Evolutionary conservation across 2,888 invertebrate genomes (phyloP).

Genomic region (Iselma pallidipennis): DNA sequence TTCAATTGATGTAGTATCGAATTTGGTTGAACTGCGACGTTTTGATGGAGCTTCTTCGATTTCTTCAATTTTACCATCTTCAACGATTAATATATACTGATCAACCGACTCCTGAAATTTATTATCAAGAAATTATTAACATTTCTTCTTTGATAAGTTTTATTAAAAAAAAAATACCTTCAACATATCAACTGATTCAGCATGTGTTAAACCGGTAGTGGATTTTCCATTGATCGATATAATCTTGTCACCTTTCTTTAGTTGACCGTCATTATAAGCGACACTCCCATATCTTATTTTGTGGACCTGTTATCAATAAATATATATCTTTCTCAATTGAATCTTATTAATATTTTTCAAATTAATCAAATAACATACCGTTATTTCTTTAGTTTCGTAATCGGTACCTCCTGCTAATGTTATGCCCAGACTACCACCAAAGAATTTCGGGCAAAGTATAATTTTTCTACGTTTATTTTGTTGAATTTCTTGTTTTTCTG

Average conservation of each 20-base stretch:
- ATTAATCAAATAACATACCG: conserved; percentile 62
- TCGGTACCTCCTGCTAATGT: conserved; percentile 88
- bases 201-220: conserved; percentile 83
- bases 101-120: conserved; percentile 71
- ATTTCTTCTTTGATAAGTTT: neutral
- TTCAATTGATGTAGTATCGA: neutral
- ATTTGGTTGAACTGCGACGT: neutral
- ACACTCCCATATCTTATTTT: conserved; percentile 84
- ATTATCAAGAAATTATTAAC: neutral
- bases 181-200: conserved; percentile 82
- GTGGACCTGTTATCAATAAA: conserved; percentile 69
- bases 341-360: neutral
- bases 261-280: conserved; percentile 82
- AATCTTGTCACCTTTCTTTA: conserved; percentile 86
- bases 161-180: conserved; percentile 63
- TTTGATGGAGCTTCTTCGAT: conserved; percentile 10
- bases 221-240: conserved; percentile 82
- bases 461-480: conserved; percentile 55
- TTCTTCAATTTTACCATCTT: conserved; percentile 23
- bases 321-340: conserved; percentile 5
- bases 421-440: conserved; percentile 79
- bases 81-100: conserved; percentile 76
- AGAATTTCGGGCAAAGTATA: conserved; percentile 67
- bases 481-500: conserved; percentile 9
- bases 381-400: conserved; percentile 90